phyloP scores from a whole-genome alignment of 2,888 invertebrate species.

The Troides oblongomaculatus region DNA sequence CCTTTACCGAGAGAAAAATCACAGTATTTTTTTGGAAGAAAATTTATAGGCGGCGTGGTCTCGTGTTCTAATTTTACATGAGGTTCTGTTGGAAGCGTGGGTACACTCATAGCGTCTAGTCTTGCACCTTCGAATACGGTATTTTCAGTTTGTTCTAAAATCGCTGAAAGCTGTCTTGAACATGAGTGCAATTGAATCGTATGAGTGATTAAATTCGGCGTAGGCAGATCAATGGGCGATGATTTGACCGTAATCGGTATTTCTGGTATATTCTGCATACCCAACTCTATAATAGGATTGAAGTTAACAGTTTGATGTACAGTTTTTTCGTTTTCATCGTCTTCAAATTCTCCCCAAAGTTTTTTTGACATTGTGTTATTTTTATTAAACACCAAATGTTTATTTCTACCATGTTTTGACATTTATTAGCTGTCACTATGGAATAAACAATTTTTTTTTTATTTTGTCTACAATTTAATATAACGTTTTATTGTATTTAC shows the following conservation, averaged over 20 bases:
- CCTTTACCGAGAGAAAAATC: constrained; percentile 71
- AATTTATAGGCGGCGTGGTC: constrained; percentile 60
- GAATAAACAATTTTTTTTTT: not conserved
- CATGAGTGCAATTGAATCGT: constrained; percentile 70
- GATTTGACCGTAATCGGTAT: constrained; percentile 72
- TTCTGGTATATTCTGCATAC: constrained; percentile 76
- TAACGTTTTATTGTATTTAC: no score
- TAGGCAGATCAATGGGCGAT: constrained; percentile 68
- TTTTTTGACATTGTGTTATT: constrained; percentile 40
- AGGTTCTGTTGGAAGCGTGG: constrained; percentile 60
- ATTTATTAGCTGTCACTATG: not conserved
- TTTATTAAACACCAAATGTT: not conserved
- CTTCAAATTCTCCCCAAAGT: constrained; percentile 70
- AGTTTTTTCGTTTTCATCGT: constrained; percentile 56
- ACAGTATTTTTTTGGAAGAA: constrained; percentile 66
- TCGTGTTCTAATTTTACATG: constrained; percentile 57
- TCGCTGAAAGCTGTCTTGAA: constrained; percentile 56
- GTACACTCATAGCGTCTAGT: constrained; percentile 58
- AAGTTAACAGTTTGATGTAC: constrained; percentile 70
- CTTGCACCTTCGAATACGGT: constrained; percentile 59
- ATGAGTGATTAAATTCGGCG: constrained; percentile 68
- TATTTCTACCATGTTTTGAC: not conserved
- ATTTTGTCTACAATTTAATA: no score
- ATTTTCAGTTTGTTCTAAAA: constrained; percentile 62
- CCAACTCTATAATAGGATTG: constrained; percentile 73